phyloP scores from a whole-genome alignment of 2,888 invertebrate species.

The Torymus texanus region DNA sequence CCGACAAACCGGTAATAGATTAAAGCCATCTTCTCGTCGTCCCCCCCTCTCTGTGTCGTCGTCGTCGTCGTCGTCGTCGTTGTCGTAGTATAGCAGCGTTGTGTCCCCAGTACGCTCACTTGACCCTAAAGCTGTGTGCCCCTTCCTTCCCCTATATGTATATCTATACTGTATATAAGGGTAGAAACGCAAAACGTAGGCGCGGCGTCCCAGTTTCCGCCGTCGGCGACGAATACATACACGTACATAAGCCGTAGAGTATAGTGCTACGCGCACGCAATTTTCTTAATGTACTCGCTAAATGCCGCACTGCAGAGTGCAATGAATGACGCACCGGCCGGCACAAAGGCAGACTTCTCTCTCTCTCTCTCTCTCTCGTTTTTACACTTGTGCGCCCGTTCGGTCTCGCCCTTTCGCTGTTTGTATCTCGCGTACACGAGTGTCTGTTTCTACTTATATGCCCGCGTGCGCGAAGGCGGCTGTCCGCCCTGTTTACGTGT shows the following conservation, averaged over 20 bases:
- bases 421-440: too few species aligned
- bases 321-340: constrained; percentile 28
- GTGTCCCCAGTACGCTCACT: constrained; percentile 63
- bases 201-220: constrained; percentile 39
- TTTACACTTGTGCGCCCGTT: neutral
- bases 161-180: too few species aligned
- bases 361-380: neutral
- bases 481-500: too few species aligned
- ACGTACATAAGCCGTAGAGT: neutral
- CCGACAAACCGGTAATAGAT: constrained; percentile 69
- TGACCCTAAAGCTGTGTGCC: constrained; percentile 65
- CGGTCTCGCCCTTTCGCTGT: too few species aligned
- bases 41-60: constrained; percentile 45
- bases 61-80: neutral
- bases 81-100: too few species aligned
- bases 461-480: too few species aligned
- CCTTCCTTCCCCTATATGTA: neutral
- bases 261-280: constrained; percentile 66
- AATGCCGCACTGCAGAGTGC: constrained; percentile 59
- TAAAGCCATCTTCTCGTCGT: constrained; percentile 70
- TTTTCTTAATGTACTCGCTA: constrained; percentile 74
- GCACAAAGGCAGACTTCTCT: neutral
- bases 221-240: neutral
- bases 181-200: neutral
- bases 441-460: neutral